Evolutionary conservation across 2,888 invertebrate species (phyloP).

Genomic region (Leucophenga maculata): DNA sequence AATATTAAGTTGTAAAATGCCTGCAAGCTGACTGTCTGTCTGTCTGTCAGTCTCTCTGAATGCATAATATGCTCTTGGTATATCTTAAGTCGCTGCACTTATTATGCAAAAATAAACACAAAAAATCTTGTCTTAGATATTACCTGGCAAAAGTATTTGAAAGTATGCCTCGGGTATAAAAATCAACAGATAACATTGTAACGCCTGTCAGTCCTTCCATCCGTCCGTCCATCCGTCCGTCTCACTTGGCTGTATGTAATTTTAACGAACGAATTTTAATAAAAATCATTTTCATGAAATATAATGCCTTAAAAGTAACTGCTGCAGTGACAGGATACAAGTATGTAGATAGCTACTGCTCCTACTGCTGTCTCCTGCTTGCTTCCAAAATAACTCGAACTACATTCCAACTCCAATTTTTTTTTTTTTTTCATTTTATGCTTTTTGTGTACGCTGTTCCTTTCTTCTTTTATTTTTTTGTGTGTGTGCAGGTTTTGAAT

Average conservation of each 20-base stretch:
- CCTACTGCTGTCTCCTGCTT: not conserved
- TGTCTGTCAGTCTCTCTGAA: no score
- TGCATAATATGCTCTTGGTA: not conserved
- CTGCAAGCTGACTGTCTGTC: not conserved
- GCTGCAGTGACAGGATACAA: not conserved
- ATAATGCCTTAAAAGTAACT: conserved; percentile 19
- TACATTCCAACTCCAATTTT: not conserved
- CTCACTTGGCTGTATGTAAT: not conserved
- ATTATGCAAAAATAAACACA: conserved; percentile 7
- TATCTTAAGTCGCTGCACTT: conserved; percentile 11
- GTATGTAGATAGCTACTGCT: not conserved
- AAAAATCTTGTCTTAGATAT: conserved; percentile 1
- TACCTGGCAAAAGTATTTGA: not conserved
- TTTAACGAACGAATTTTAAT: conserved; percentile 16
- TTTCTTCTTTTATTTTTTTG: no score
- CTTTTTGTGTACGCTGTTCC: not conserved
- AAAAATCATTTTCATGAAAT: conserved; percentile 20
- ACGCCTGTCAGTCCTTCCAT: no score
- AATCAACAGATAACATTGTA: no score
- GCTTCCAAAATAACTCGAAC: not conserved
- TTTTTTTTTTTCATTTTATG: not conserved
- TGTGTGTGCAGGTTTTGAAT: conserved; percentile 50
- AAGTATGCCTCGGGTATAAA: not conserved
- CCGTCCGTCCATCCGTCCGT: not conserved
- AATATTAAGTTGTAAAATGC: conserved; percentile 11